These are phyloP conservation scores for Morpho deidamia DNA, from an alignment of 2,888 invertebrate genomes.

Conservation along the genomic window DNA sequence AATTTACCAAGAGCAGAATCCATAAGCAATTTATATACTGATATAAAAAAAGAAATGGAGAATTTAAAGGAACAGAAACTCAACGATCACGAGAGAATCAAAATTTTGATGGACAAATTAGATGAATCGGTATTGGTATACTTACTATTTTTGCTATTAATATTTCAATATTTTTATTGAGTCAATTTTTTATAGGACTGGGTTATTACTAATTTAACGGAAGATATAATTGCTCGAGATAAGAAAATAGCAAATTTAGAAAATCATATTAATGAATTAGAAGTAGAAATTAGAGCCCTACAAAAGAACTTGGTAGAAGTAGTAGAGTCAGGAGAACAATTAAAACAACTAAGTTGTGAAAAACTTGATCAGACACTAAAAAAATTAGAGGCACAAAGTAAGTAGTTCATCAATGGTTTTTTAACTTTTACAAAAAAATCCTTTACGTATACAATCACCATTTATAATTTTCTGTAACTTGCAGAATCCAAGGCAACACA, in stretches of 20 bases:
- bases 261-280: constrained; percentile 59
- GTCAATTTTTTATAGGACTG: constrained; percentile 43
- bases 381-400: constrained; percentile 64
- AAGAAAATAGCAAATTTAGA: constrained; percentile 55
- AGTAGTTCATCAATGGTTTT: constrained; percentile 20
- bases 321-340: constrained; percentile 50
- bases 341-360: constrained; percentile 42
- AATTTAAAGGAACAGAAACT: constrained; percentile 51
- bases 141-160: not conserved
- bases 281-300: constrained; percentile 53
- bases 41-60: constrained; percentile 47
- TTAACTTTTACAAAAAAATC: no score
- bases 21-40: constrained; percentile 27
- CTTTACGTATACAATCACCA: not conserved
- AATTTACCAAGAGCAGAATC: constrained; percentile 23
- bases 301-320: constrained; percentile 43
- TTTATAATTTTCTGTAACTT: constrained; percentile 8
- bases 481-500: constrained; percentile 66
- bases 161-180: not conserved
- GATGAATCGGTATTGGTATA: constrained; percentile 45
- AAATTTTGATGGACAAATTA: constrained; percentile 45
- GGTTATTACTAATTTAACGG: constrained; percentile 40
- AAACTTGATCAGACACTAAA: constrained; percentile 47
- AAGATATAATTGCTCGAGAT: constrained; percentile 48
- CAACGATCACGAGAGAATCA: constrained; percentile 41